These are phyloP conservation scores for Synanthedon vespiformis DNA, from an alignment of 2,888 invertebrate species.

Conservation along the genomic window DNA sequence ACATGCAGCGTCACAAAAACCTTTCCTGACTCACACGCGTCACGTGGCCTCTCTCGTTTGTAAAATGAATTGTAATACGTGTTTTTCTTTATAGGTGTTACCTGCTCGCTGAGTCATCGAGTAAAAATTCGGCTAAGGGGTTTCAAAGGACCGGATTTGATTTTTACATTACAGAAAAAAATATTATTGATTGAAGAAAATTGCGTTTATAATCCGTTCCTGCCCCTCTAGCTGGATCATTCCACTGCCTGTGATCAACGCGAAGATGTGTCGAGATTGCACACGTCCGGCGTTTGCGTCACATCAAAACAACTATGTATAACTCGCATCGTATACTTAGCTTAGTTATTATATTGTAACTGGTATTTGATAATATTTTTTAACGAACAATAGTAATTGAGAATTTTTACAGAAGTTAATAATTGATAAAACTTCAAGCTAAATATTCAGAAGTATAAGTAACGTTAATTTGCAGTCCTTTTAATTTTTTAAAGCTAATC, in stretches of 20 bases:
- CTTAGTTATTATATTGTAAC: too few species aligned
- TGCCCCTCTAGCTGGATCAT: conserved; percentile 25
- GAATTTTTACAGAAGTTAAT: too few species aligned
- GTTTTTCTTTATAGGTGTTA: conserved; percentile 45
- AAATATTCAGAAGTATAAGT: too few species aligned
- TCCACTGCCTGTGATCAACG: conserved; percentile 61
- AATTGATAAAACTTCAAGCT: too few species aligned
- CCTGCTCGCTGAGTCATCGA: conserved; percentile 43
- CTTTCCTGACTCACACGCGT: conserved; percentile 26
- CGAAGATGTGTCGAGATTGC: conserved; percentile 48
- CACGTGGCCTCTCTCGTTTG: conserved; percentile 32
- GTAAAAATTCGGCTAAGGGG: conserved; percentile 7
- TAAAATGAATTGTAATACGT: conserved; percentile 2
- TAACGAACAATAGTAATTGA: too few species aligned
- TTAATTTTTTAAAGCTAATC: background rate
- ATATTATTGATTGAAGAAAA: background rate
- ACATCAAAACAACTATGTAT: background rate
- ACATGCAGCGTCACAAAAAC: conserved; percentile 37
- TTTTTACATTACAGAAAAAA: background rate
- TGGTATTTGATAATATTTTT: too few species aligned
- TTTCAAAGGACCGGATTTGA: background rate
- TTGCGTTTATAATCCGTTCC: conserved; percentile 13
- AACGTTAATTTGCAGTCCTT: too few species aligned
- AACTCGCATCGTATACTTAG: conserved; percentile 32
- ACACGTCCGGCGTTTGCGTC: conserved; percentile 43